Evolutionary conservation across 2,888 invertebrate species (phyloP).

Genomic region (Cheilosia vernalis): DNA sequence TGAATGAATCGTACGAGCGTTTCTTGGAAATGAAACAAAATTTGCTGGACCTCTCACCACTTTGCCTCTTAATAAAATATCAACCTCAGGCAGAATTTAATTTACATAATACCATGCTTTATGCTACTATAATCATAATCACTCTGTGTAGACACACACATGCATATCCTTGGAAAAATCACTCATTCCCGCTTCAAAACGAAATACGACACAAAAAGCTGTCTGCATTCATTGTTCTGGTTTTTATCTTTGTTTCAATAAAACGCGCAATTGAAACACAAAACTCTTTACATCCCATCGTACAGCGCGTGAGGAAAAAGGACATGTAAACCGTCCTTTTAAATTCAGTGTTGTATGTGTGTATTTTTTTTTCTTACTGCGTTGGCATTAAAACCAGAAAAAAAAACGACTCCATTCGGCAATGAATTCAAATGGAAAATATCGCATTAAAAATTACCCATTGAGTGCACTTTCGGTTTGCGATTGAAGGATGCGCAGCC

Average conservation of each 20-base stretch:
- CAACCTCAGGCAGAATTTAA: too few relatives aligned
- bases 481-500: slow-evolving; percentile 69
- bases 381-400: neutral
- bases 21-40: too few relatives aligned
- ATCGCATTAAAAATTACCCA: slow-evolving; percentile 78
- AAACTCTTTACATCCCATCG: slow-evolving; percentile 57
- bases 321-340: slow-evolving; percentile 27
- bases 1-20: too few relatives aligned
- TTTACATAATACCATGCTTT: neutral
- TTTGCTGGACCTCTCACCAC: too few relatives aligned
- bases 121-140: neutral
- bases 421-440: slow-evolving; percentile 77
- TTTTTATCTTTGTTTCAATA: slow-evolving; percentile 74
- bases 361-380: slow-evolving; percentile 28
- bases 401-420: slow-evolving; percentile 24
- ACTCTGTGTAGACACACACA: neutral
- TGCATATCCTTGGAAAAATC: neutral
- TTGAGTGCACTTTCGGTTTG: slow-evolving; percentile 76
- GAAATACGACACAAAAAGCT: slow-evolving; percentile 12
- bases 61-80: neutral
- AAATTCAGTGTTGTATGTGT: neutral
- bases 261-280: slow-evolving; percentile 75
- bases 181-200: slow-evolving; percentile 1
- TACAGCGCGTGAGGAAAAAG: slow-evolving; percentile 31
- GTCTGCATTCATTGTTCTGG: slow-evolving; percentile 52